A percentile compares a stretch with the other conserved stretches of the same genome.
Evolutionary conservation across 2,888 invertebrate species (phyloP).

Genomic region (Dione vanillae): DNA sequence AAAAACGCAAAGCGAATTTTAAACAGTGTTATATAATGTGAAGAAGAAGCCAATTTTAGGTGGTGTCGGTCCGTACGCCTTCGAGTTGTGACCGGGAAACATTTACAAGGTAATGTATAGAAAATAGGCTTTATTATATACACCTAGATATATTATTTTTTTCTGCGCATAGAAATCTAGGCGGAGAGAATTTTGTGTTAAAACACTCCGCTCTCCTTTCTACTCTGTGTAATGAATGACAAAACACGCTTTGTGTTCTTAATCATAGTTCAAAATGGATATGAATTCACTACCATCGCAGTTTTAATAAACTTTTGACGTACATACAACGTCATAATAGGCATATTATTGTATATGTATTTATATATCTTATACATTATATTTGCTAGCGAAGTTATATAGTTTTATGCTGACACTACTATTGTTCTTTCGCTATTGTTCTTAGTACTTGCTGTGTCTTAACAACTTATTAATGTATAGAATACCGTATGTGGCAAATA

Average conservation of each 20-base stretch:
- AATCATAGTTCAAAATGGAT: too few relatives aligned
- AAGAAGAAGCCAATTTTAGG: conserved; percentile 46
- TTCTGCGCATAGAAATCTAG: background rate
- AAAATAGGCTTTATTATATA: conserved; percentile 44
- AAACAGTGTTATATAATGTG: conserved; percentile 29
- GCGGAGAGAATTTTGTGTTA: background rate
- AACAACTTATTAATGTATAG: background rate
- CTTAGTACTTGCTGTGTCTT: conserved; percentile 1
- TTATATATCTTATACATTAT: background rate
- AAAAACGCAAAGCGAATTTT: conserved; percentile 46
- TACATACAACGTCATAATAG: background rate
- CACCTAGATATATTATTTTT: conserved; percentile 16
- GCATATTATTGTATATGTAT: background rate
- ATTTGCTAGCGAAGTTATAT: conserved; percentile 2
- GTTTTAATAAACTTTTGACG: too few relatives aligned
- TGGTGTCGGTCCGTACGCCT: conserved; percentile 42
- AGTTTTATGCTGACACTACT: conserved; percentile 3
- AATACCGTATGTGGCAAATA: conserved; percentile 7
- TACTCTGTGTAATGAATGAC: background rate
- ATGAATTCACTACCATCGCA: background rate
- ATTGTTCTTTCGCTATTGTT: conserved; percentile 14
- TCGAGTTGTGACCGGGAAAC: conserved; percentile 51
- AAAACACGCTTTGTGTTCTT: background rate
- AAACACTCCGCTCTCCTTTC: background rate
- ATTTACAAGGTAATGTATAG: conserved; percentile 59